Evolutionary conservation across 2,888 invertebrate species (phyloP).

Genomic region (Euproctis similis): DNA sequence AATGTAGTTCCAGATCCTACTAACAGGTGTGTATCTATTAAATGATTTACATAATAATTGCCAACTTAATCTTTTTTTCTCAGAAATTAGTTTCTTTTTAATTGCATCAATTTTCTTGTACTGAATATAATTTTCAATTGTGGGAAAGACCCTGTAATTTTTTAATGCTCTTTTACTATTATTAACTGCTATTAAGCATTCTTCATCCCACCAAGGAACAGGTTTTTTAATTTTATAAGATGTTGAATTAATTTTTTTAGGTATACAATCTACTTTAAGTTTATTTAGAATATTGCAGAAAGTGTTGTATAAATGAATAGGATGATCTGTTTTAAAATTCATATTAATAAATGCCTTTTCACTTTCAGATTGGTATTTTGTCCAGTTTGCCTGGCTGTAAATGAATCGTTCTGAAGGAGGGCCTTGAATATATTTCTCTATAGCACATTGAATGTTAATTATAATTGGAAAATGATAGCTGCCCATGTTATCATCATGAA

Average conservation of each 20-base stretch:
- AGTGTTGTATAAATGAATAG: neutral
- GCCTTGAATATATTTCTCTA: too few species aligned
- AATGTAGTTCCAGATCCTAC: neutral
- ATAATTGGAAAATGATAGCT: too few species aligned
- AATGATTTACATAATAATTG: constrained; percentile 4
- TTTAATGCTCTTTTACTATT: neutral
- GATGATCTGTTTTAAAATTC: too few species aligned
- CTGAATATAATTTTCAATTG: neutral
- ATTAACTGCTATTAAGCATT: neutral
- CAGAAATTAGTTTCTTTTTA: constrained; percentile 5
- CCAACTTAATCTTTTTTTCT: constrained; percentile 5
- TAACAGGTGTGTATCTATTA: neutral
- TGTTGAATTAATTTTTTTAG: neutral
- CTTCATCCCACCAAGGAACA: neutral
- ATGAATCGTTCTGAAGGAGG: too few species aligned
- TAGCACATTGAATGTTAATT: too few species aligned
- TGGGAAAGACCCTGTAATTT: neutral
- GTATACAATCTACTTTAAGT: neutral
- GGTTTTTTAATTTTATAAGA: neutral
- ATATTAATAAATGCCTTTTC: too few species aligned
- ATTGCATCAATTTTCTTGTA: constrained; percentile 5
- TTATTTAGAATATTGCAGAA: neutral
- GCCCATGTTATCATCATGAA: too few species aligned
- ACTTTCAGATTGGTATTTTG: too few species aligned
- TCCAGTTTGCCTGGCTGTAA: too few species aligned